A percentile compares a stretch with the other conserved stretches of the same genome.
Conservation (phyloP, 2,113 vertebrate species). For the Heptranchias perlo region DNA sequence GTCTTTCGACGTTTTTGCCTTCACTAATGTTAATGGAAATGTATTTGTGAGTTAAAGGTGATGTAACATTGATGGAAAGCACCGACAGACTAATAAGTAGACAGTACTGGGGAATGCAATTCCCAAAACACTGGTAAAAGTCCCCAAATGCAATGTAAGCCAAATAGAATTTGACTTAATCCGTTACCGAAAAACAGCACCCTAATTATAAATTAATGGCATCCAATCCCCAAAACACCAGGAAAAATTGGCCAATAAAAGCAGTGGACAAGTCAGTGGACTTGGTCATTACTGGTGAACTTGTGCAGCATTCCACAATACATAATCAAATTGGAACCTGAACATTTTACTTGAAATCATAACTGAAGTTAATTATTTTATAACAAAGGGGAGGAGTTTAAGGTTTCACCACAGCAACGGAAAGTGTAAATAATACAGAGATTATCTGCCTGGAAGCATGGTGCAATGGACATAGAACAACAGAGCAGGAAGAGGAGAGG, state of each 20-base stretch:
- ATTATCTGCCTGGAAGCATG: neutral
- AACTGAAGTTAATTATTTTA: neutral
- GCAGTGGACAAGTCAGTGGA: too few relatives aligned
- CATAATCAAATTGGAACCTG: neutral
- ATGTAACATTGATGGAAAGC: neutral
- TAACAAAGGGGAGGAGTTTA: neutral
- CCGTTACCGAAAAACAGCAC: neutral
- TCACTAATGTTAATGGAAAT: neutral
- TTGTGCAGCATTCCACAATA: neutral
- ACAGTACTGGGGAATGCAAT: neutral
- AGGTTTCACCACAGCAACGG: neutral
- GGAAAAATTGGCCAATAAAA: neutral
- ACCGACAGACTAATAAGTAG: neutral
- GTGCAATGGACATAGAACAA: neutral
- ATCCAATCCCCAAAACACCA: neutral
- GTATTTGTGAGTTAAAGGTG: neutral
- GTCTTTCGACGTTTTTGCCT: neutral
- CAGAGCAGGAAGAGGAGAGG: neutral
- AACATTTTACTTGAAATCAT: neutral
- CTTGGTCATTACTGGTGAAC: neutral
- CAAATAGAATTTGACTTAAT: neutral
- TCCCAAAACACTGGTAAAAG: neutral
- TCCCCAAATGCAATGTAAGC: neutral
- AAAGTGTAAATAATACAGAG: neutral
- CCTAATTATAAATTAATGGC: neutral